These are phyloP conservation scores for Atta cephalotes DNA, from an alignment of 1,140 invertebrate genomes.

Conservation along the genomic window DNA sequence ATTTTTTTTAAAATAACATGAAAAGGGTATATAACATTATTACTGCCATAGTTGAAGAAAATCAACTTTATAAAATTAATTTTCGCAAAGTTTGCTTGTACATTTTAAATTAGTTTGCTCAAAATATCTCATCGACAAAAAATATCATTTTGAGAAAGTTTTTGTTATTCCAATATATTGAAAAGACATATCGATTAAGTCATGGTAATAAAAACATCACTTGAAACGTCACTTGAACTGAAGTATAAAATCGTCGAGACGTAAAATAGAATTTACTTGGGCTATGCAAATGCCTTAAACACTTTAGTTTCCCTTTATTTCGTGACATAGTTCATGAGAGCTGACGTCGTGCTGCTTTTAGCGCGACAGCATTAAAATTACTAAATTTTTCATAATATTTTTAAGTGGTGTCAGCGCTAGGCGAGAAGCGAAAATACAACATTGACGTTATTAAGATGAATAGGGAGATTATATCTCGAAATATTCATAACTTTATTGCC, in stretches of 20 bases:
- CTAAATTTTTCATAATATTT: slow-evolving; percentile 63
- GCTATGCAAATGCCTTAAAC: slow-evolving; percentile 20
- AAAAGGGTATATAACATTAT: neutral
- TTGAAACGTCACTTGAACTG: slow-evolving; percentile 16
- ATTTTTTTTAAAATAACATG: neutral
- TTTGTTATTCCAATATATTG: neutral
- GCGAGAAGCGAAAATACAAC: slow-evolving; percentile 23
- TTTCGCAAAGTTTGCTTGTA: neutral
- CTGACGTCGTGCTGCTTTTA: slow-evolving; percentile 57
- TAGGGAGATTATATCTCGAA: neutral
- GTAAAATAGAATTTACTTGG: slow-evolving; percentile 33
- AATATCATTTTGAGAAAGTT: neutral
- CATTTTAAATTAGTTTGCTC: neutral
- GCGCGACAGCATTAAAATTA: slow-evolving; percentile 52
- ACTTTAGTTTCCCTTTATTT: neutral
- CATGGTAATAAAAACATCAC: slow-evolving; percentile 1
- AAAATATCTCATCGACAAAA: neutral
- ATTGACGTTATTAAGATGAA: neutral
- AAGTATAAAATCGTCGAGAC: neutral
- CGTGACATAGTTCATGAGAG: slow-evolving; percentile 46
- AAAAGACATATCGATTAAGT: slow-evolving; percentile 17
- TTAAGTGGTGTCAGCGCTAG: slow-evolving; percentile 56
- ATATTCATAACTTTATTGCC: neutral
- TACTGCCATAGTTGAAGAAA: neutral
- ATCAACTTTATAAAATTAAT: neutral